Evolutionary conservation across 1,140 invertebrate species (phyloP), one percentile per base, ranked within the genome.

Genomic region (Anadara kagoshimensis): DNA sequence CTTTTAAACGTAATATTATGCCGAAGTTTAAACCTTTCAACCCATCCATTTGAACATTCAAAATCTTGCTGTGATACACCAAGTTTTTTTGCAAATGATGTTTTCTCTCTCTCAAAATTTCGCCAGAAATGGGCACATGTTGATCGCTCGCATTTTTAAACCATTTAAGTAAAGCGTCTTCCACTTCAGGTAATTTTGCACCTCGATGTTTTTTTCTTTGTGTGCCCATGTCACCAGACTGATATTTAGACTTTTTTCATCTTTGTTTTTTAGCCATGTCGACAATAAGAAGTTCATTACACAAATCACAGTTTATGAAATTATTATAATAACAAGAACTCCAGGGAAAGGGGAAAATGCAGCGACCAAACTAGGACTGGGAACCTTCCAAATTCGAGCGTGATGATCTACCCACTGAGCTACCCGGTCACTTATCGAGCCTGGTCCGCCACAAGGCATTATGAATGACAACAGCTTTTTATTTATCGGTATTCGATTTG

Each of bases 191-290:
- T 45, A 1, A 73, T 26, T 54, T 51, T 0, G 63, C 43, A 22
- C 14, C 43, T 53, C 61, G 41, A 44, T 20, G 29, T 51, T 43
- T 67, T 43, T 63, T 73, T 66, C 71, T 26, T 16, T 70, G n/a
- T 14, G 68, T 41, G 14, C 45, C 58, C 12, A 51, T 36, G 16
- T 63, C 36, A 0, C 54, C 56, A 26, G 54, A 59, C 14, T 59
- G 20, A 24, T 49, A 64, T 0, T 22, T 59, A 16, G 20, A 12
- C 22, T 64, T 72, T 44, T 64, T 43, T 63, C 20, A 7, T 36
- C 53, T 10, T 43, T 43, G 12, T 59, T 67, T 67, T 73, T 73
- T 47, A 73, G 7, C 71, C 63, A 73, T n/a, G 63, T 67, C n/a
- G 63, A 67, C 1, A 73, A 53, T 5, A n/a, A n/a, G n/a, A n/a